These are phyloP conservation scores for Pandemis corylana DNA, from an alignment of 2,888 invertebrate genomes.

Conservation along the genomic window DNA sequence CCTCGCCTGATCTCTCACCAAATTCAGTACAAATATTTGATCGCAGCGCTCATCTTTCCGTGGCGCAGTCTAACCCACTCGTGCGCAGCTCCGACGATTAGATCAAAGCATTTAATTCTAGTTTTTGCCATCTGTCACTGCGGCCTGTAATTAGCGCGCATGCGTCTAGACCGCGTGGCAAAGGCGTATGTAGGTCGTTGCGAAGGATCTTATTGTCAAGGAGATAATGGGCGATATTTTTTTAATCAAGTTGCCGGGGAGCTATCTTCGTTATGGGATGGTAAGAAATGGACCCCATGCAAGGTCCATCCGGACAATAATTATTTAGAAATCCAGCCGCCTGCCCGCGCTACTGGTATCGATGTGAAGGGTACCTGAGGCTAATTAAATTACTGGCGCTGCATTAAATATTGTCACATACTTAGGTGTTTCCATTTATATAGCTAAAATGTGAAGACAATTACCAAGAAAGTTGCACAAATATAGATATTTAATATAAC, in stretches of 20 bases:
- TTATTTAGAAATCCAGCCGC: too few relatives aligned
- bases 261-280: too few relatives aligned
- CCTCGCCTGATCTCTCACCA: not conserved
- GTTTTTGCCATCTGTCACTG: slow-evolving; percentile 75
- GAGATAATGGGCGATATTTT: not conserved
- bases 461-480: too few relatives aligned
- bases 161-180: slow-evolving; percentile 55
- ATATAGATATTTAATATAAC: too few relatives aligned
- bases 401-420: too few relatives aligned
- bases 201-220: slow-evolving; percentile 22
- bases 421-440: too few relatives aligned
- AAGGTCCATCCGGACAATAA: too few relatives aligned
- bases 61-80: slow-evolving; percentile 23
- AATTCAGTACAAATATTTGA: not conserved
- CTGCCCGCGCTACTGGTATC: too few relatives aligned
- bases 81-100: slow-evolving; percentile 32
- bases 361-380: too few relatives aligned
- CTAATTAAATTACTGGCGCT: too few relatives aligned
- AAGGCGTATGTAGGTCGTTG: slow-evolving; percentile 59
- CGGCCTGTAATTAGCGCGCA: slow-evolving; percentile 61
- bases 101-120: slow-evolving; percentile 42
- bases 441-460: too few relatives aligned
- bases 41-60: not conserved
- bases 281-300: too few relatives aligned
- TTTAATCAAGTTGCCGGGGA: not conserved